Evolutionary conservation across 2,797 vertebrate species (phyloP).

Genomic region (Takifugu ocellatus): DNA sequence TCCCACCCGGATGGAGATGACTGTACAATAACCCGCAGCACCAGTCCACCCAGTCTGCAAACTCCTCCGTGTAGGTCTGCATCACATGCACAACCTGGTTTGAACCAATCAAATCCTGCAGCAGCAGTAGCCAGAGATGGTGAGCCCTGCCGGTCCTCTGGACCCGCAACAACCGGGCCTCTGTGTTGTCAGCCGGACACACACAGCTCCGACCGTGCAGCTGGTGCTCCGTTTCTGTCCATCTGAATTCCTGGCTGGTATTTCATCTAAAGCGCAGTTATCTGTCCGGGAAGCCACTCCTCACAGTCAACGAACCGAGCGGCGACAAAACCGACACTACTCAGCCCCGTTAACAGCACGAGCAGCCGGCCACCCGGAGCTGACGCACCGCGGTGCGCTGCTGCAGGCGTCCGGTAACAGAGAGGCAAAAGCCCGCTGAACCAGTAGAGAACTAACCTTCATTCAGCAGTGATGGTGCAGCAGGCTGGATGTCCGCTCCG

Average conservation of each 20-base stretch:
- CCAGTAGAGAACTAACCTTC: constrained; percentile 32
- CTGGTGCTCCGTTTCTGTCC: not conserved
- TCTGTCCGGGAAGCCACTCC: constrained; percentile 24
- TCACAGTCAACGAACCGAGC: constrained; percentile 21
- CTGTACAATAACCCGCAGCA: too few relatives aligned
- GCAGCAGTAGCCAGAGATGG: too few relatives aligned
- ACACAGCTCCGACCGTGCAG: too few relatives aligned
- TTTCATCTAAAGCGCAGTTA: constrained; percentile 6
- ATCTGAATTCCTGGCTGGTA: not conserved
- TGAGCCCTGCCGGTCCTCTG: too few relatives aligned
- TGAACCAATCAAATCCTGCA: too few relatives aligned
- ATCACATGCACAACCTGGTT: too few relatives aligned
- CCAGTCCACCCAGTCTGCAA: too few relatives aligned
- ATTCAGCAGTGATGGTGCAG: constrained; percentile 24
- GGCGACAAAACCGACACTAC: not conserved
- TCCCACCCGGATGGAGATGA: too few relatives aligned
- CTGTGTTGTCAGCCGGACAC: too few relatives aligned
- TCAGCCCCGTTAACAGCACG: not conserved
- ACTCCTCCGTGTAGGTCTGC: too few relatives aligned
- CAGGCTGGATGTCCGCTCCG: constrained; percentile 32
- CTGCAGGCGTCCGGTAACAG: not conserved
- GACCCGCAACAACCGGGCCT: too few relatives aligned
- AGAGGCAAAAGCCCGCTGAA: fast-evolving
- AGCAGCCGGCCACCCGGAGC: not conserved
- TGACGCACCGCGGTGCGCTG: not conserved